Percentiles rank a stretch among this genome's conserved stretches.
Evolutionary conservation across 1,140 invertebrate genomes (phyloP).

Genomic region (Pachypeltis micranthus): DNA sequence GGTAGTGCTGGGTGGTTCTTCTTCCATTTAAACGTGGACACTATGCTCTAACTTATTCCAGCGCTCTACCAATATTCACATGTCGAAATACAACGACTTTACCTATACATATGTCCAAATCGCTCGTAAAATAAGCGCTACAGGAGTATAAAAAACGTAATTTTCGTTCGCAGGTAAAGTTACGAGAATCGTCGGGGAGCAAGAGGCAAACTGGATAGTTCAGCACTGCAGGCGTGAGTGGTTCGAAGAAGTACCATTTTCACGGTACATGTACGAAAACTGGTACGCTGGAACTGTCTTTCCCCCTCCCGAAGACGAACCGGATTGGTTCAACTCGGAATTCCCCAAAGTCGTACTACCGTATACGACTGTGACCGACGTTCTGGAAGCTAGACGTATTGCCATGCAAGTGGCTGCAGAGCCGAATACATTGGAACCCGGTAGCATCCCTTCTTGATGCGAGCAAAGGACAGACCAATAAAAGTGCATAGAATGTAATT

Average conservation of each 20-base stretch:
- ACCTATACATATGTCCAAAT: too few relatives aligned
- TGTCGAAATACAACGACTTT: too few relatives aligned
- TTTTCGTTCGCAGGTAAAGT: neutral
- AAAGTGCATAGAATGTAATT: too few relatives aligned
- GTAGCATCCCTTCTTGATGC: too few relatives aligned
- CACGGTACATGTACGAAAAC: constrained; percentile 8
- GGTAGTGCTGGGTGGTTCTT: too few relatives aligned
- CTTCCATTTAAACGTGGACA: too few relatives aligned
- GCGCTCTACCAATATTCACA: too few relatives aligned
- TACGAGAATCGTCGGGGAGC: neutral
- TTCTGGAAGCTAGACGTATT: neutral
- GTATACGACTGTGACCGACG: neutral
- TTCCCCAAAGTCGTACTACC: neutral
- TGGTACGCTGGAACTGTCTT: constrained; percentile 7
- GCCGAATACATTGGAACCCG: too few relatives aligned
- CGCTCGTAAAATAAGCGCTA: too few relatives aligned
- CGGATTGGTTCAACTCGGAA: constrained; percentile 6
- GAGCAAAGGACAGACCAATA: too few relatives aligned
- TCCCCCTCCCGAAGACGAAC: neutral
- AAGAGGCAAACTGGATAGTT: constrained; percentile 4
- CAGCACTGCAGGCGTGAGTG: neutral
- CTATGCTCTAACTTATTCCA: too few relatives aligned
- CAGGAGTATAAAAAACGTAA: neutral
- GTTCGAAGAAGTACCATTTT: constrained; percentile 6
- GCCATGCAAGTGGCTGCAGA: neutral